phyloP scores from a whole-genome alignment of 2,888 invertebrate species.

The Callyntrura guangdongensis region DNA sequence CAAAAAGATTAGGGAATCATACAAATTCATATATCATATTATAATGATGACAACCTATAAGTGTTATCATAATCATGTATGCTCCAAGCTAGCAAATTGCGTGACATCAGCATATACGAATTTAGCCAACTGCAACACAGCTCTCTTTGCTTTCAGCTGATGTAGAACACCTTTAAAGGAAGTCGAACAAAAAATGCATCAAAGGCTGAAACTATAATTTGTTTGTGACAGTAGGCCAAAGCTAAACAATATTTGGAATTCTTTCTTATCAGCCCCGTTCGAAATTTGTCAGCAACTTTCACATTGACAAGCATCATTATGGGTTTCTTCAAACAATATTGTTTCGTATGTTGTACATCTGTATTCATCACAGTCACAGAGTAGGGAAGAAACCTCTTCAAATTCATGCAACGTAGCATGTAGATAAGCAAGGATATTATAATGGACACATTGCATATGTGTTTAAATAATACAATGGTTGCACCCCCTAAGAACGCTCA shows the following conservation, averaged over 20 bases:
- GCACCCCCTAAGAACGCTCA: too few relatives aligned
- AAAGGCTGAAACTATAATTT: not conserved
- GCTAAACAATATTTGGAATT: slow-evolving; percentile 34
- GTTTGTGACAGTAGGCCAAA: slow-evolving; percentile 41
- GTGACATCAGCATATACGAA: too few relatives aligned
- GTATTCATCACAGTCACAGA: too few relatives aligned
- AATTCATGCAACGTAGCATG: too few relatives aligned
- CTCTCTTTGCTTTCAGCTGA: not conserved
- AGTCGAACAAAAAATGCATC: not conserved
- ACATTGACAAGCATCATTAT: slow-evolving; percentile 8
- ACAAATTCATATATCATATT: not conserved
- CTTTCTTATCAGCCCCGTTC: slow-evolving; percentile 5
- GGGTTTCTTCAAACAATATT: not conserved
- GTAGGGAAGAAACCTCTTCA: too few relatives aligned
- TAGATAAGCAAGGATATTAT: too few relatives aligned
- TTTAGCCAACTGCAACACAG: not conserved
- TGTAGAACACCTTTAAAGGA: not conserved
- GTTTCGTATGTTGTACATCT: not conserved
- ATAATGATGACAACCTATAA: not conserved
- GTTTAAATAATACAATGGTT: too few relatives aligned
- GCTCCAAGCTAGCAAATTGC: too few relatives aligned
- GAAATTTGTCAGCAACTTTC: not conserved
- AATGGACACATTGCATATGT: too few relatives aligned
- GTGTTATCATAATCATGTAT: too few relatives aligned
- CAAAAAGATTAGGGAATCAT: not conserved